Base-by-base conservation (phyloP, 2,888 invertebrate species). In the Rhaphigaster nebulosa region DNA sequence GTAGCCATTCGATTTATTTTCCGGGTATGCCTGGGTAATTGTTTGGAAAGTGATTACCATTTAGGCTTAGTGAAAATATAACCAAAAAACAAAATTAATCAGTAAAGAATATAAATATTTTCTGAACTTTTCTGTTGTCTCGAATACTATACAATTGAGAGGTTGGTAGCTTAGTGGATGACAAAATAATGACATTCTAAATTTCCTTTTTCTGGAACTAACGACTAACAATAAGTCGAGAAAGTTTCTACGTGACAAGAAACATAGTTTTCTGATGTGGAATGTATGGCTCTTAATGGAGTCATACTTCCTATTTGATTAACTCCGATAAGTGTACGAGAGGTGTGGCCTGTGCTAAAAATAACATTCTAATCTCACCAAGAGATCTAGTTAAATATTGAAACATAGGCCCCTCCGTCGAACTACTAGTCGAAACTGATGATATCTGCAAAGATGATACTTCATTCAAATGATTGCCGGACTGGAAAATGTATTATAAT, bases 291-390 rank as follows among this genome's bases (percentile, higher is more conserved):
- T 70, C 65, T 65, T 15, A 70, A 20, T 38, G 26, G 70, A 76
- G 70, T 76, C 70, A 76, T n/a, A n/a, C 70, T 76, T 76, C 70
- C 70, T 76, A 38, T 76, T 76, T 38, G 70, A 38, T 76, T 76
- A 76, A 2, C 12, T 38, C 8, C 20, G 34, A 76, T 38, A 76
- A 76, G 70, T 38, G 23, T 23, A 38, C 18, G 1, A 34, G 65
- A 38, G 70, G 70, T 38, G 70, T 38, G 70, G 70, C 70, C 34
- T 23, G 1, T 5, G 29, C 65, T 65, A 65, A 34, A 65, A 65
- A 65, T 65, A 65, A 65, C 34, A 12, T 60, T n/a, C 60, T 65
- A 65, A 65, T 65, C 34, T 76, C 38, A 38, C 70, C 26, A 0
- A 76, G 38, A 76, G 70, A 38, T 76, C 70, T 38, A 38, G 34